A percentile compares a stretch with the other conserved stretches of the same genome.
Conservation (phyloP, 2,113 vertebrate genomes). For the Sebastes schlegelii region DNA sequence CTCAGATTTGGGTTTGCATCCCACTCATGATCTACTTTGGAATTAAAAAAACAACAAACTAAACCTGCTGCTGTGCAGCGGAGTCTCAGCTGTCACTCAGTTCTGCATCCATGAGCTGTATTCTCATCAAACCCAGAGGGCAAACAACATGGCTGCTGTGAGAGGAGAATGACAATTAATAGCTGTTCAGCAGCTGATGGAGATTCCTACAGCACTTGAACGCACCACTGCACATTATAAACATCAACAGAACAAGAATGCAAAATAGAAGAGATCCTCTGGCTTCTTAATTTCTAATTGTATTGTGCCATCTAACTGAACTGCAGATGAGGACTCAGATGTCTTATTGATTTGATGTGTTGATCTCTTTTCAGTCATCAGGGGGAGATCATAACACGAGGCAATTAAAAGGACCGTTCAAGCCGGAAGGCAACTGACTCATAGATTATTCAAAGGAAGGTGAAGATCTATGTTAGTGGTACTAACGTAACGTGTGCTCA, state of each 20-base stretch:
- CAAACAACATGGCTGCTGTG: not conserved
- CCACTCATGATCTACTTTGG: not conserved
- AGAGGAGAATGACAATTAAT: not conserved
- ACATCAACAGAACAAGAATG: not conserved
- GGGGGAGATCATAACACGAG: not conserved
- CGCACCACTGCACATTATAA: not conserved
- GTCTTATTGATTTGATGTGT: not conserved
- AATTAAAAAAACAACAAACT: not conserved
- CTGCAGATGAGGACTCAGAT: not conserved
- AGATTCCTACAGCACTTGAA: not conserved
- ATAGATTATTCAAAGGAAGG: not conserved
- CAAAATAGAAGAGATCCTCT: not conserved
- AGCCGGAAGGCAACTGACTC: not conserved
- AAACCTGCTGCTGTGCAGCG: not conserved
- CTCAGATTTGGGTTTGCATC: not conserved
- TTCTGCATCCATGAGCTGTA: not conserved
- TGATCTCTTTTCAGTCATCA: not conserved
- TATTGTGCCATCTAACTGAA: not conserved
- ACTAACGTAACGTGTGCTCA: too few relatives aligned
- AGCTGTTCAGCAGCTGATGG: not conserved
- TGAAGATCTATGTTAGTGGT: not conserved
- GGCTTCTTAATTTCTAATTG: not conserved
- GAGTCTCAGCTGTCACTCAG: slow-evolving; percentile 4
- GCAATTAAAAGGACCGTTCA: not conserved
- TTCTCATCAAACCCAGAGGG: not conserved